A percentile compares a stretch with the other conserved stretches of the same genome.
Evolutionary conservation across 2,888 invertebrate genomes (phyloP).

Genomic region (Colostygia pectinataria): DNA sequence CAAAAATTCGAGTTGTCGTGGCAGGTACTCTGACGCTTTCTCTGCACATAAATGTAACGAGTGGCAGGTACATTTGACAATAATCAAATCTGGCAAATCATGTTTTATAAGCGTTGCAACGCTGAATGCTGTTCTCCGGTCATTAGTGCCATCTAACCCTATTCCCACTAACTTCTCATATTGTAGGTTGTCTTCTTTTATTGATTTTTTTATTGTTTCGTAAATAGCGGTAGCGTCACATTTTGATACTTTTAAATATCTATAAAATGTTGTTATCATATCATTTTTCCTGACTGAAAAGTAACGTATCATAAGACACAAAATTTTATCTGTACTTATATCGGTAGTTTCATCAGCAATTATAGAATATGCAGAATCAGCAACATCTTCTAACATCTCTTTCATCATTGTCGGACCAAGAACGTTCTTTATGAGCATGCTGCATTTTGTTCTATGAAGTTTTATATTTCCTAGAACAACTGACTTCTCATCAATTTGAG

Average conservation of each 20-base stretch:
- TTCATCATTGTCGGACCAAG: background rate
- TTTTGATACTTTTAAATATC: slow-evolving; percentile 12
- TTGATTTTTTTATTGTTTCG: too few relatives aligned
- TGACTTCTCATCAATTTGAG: background rate
- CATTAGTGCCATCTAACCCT: too few relatives aligned
- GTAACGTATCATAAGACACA: background rate
- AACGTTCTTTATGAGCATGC: background rate
- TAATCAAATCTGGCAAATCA: too few relatives aligned
- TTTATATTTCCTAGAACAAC: background rate
- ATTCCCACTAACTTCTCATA: too few relatives aligned
- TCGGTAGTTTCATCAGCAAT: background rate
- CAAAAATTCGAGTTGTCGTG: slow-evolving; percentile 22
- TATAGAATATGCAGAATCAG: background rate
- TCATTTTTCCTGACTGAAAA: background rate
- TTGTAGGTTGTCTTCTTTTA: too few relatives aligned
- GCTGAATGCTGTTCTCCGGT: too few relatives aligned
- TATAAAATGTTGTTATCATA: background rate
- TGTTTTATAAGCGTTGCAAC: too few relatives aligned
- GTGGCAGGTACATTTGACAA: too few relatives aligned
- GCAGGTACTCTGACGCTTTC: slow-evolving; percentile 17
- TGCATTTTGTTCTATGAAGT: slow-evolving; percentile 2
- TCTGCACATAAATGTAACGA: too few relatives aligned
- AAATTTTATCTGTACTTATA: background rate
- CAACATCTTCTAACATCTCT: background rate
- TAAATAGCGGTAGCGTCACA: too few relatives aligned